These are phyloP conservation scores for Chauna torquata DNA, from an alignment of 2,113 vertebrate genomes.

Conservation along the genomic window DNA sequence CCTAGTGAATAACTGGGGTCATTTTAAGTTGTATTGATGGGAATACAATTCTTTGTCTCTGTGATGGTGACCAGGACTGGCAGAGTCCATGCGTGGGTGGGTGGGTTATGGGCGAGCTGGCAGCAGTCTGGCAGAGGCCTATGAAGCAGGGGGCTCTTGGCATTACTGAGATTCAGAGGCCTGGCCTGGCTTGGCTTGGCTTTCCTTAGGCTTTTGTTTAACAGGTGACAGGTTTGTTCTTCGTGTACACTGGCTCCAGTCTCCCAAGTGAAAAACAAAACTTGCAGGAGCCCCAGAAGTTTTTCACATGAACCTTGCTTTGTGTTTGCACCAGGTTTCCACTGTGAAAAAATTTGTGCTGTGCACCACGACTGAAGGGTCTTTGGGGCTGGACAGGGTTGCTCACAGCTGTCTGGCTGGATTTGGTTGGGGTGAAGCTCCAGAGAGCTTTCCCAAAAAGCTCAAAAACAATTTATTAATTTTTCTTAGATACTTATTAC, in stretches of 20 bases:
- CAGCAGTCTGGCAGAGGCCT: neutral
- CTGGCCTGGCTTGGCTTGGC: neutral
- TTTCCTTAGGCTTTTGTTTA: neutral
- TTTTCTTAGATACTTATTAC: neutral
- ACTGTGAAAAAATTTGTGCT: neutral
- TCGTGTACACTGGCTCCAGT: neutral
- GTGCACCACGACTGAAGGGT: neutral
- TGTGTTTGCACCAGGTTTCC: neutral
- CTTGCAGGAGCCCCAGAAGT: neutral
- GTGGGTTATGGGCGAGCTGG: neutral
- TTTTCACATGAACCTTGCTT: neutral
- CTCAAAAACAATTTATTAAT: neutral
- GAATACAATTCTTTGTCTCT: neutral
- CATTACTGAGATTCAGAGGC: neutral
- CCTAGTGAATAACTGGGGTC: neutral
- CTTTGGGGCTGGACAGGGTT: neutral
- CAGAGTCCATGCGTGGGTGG: neutral
- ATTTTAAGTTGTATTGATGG: neutral
- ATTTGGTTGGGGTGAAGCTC: neutral
- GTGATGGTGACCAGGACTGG: neutral
- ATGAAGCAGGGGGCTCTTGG: neutral
- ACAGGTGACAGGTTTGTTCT: constrained; percentile 19
- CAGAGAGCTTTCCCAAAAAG: neutral
- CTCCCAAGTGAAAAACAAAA: neutral
- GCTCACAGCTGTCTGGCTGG: neutral